Evolutionary conservation across 2,113 vertebrate genomes (phyloP).

Genomic region (Sinosuthora webbiana): DNA sequence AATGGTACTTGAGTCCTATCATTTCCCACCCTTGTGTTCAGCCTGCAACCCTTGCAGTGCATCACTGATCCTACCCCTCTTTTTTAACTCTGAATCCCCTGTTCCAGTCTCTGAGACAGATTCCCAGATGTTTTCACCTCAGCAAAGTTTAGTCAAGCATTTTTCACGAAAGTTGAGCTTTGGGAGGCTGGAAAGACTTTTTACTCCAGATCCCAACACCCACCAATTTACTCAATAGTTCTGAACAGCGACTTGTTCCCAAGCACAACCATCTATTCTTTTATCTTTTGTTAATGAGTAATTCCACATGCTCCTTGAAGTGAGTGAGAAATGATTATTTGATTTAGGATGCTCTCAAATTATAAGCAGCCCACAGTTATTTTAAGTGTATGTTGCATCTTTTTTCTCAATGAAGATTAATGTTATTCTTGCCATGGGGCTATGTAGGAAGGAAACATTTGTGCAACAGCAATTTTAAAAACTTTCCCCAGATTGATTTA

Average conservation of each 20-base stretch:
- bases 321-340: neutral
- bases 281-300: neutral
- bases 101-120: neutral
- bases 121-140: neutral
- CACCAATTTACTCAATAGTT: neutral
- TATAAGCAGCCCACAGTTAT: neutral
- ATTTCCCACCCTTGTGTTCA: neutral
- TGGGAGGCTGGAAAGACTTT: neutral
- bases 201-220: neutral
- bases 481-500: neutral
- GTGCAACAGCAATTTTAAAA: neutral
- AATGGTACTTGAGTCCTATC: fast-evolving
- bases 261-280: neutral
- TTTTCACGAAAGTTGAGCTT: neutral
- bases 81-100: neutral
- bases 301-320: neutral
- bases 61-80: no score
- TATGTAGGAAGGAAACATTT: neutral
- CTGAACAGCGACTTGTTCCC: fast-evolving
- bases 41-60: neutral
- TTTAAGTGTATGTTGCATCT: neutral
- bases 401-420: conserved; percentile 20
- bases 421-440: neutral
- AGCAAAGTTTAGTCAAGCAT: neutral
- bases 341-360: neutral